Evolutionary conservation across 92 coral and sea anemone genomes (phyloP).

Genomic region (Nematostella vectensis): DNA sequence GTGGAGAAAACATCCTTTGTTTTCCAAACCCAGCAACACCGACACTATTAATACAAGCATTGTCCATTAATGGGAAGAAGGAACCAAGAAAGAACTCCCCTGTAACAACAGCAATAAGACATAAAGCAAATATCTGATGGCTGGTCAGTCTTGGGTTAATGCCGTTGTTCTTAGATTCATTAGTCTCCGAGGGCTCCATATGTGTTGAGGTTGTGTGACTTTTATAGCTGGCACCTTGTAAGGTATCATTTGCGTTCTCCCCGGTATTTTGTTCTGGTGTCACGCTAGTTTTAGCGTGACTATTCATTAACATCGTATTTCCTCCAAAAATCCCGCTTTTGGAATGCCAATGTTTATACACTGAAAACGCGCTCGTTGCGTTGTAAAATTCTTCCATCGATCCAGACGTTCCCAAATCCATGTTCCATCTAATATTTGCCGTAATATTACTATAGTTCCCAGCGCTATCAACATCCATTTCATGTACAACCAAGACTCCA

Average conservation of each 20-base stretch:
- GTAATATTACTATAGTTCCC: neutral
- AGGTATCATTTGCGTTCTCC: too few species aligned
- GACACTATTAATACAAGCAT: neutral
- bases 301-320: too few species aligned
- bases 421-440: neutral
- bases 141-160: neutral
- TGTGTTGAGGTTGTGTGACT: neutral
- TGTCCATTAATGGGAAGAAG: constrained; percentile 12
- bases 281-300: neutral
- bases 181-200: neutral
- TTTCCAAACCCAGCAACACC: constrained; percentile 6
- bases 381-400: too few species aligned
- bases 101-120: neutral
- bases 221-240: neutral
- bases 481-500: neutral
- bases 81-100: constrained; percentile 12
- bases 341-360: too few species aligned
- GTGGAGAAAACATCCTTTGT: constrained; percentile 6
- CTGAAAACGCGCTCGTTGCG: too few species aligned
- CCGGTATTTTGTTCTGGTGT: too few species aligned
- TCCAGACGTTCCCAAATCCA: too few species aligned
- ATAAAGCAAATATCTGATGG: neutral
- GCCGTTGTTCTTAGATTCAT: too few species aligned
- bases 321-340: too few species aligned
- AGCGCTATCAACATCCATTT: neutral